A percentile compares a stretch with the other conserved stretches of the same genome.
Evolutionary conservation across 2,888 invertebrate species (phyloP).

Genomic region (Pasiphila rectangulata): DNA sequence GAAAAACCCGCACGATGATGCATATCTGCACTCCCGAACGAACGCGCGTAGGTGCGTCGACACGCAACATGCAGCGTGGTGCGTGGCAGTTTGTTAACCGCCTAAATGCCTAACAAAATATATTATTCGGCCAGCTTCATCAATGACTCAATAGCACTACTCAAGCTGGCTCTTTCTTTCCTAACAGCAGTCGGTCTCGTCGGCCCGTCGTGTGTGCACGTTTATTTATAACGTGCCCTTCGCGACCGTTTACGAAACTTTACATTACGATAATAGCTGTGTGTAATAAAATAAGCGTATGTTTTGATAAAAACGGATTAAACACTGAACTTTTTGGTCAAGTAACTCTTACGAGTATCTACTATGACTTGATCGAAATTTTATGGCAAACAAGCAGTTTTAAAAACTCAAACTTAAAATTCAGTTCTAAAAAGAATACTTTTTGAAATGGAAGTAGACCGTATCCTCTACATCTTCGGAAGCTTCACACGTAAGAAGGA

Average conservation of each 20-base stretch:
- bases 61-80: no score
- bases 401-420: not conserved
- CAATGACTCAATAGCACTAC: not conserved
- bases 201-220: constrained; percentile 45
- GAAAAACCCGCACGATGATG: no score
- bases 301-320: no score
- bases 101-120: no score
- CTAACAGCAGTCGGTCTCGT: constrained; percentile 45
- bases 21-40: no score
- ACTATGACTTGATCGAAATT: constrained; percentile 11
- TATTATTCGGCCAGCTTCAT: no score
- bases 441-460: constrained; percentile 79
- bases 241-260: constrained; percentile 33
- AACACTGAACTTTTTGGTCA: no score
- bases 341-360: no score
- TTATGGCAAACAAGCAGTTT: constrained; percentile 35
- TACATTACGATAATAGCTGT: not conserved
- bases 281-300: no score
- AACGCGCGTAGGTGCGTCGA: no score
- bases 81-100: no score
- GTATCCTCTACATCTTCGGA: constrained; percentile 83
- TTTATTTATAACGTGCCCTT: constrained; percentile 54
- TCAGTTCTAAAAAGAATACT: not conserved
- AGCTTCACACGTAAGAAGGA: constrained; percentile 82
- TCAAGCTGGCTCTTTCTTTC: not conserved